phyloP scores from a whole-genome alignment of 92 coral and sea anemone species.

The Parazoanthus darwini region DNA sequence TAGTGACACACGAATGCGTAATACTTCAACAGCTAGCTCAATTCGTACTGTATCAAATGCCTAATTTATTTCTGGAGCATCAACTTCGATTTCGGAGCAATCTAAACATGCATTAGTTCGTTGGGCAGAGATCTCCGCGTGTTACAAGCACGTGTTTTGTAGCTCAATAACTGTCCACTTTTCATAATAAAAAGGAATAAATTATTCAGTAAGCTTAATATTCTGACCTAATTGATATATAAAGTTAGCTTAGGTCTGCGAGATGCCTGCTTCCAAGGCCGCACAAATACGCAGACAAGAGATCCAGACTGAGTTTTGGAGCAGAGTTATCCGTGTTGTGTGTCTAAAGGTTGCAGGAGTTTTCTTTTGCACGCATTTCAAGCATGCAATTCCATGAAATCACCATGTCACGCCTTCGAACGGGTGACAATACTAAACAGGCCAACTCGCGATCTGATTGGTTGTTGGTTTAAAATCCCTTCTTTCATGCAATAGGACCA shows the following conservation, averaged over 20 bases:
- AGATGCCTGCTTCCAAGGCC: constrained; percentile 21
- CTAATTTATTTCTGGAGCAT: not conserved
- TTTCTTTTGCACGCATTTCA: constrained; percentile 54
- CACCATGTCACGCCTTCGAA: constrained; percentile 66
- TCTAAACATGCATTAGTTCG: not conserved
- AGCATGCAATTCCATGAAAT: constrained; percentile 58
- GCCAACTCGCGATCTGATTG: constrained; percentile 72
- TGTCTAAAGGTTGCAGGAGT: not conserved
- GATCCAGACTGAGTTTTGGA: not conserved
- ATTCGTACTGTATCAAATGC: too few species aligned
- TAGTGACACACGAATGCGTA: constrained; percentile 7
- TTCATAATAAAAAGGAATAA: constrained; percentile 40
- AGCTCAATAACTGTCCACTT: constrained; percentile 7
- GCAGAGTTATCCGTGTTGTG: not conserved
- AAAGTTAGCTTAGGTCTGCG: constrained; percentile 33
- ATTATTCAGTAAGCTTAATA: constrained; percentile 44
- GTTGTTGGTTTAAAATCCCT: constrained; percentile 69
- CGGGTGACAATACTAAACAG: constrained; percentile 84
- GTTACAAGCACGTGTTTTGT: constrained; percentile 15
- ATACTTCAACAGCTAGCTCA: not conserved
- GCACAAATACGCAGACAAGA: not conserved
- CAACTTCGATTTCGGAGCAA: not conserved
- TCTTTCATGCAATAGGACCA: constrained; percentile 63
- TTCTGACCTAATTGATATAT: constrained; percentile 54
- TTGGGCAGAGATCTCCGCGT: not conserved